Conservation (phyloP, 2,888 invertebrate genomes). For the Ochropleura leucogaster region DNA sequence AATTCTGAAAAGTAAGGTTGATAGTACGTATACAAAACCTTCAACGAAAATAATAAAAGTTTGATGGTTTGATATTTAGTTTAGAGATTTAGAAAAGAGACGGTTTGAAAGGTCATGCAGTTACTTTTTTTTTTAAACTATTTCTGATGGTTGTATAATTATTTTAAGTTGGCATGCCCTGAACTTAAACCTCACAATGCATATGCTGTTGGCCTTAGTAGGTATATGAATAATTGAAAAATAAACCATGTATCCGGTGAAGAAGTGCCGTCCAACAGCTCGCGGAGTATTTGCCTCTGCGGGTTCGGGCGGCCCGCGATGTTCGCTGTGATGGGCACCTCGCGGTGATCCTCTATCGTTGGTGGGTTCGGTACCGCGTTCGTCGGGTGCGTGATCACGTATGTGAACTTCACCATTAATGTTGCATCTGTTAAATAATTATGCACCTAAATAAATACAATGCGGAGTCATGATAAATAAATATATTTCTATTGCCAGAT, state of each 20-base stretch:
- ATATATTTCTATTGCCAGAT: background rate
- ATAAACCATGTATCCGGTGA: constrained; percentile 78
- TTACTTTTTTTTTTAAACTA: too few relatives aligned
- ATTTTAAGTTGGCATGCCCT: background rate
- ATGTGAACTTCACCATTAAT: constrained; percentile 92
- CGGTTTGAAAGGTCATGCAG: too few relatives aligned
- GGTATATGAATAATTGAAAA: constrained; percentile 22
- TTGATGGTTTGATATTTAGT: too few relatives aligned
- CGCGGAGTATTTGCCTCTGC: constrained; percentile 91
- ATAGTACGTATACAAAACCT: too few relatives aligned
- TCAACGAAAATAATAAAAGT: too few relatives aligned
- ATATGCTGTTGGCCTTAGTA: background rate
- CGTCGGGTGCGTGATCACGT: constrained; percentile 93
- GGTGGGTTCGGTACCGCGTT: constrained; percentile 94
- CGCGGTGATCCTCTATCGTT: constrained; percentile 91
- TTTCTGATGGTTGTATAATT: too few relatives aligned
- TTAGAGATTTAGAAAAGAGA: too few relatives aligned
- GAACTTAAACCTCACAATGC: background rate
- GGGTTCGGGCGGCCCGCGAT: constrained; percentile 89
- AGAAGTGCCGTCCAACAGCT: constrained; percentile 90
- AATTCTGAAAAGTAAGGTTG: too few relatives aligned
- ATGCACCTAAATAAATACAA: background rate
- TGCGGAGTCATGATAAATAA: background rate
- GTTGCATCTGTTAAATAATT: constrained; percentile 88
- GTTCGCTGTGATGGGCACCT: constrained; percentile 89